Evolutionary conservation across 2,113 vertebrate species (phyloP).

Genomic region (Sapajus apella): DNA sequence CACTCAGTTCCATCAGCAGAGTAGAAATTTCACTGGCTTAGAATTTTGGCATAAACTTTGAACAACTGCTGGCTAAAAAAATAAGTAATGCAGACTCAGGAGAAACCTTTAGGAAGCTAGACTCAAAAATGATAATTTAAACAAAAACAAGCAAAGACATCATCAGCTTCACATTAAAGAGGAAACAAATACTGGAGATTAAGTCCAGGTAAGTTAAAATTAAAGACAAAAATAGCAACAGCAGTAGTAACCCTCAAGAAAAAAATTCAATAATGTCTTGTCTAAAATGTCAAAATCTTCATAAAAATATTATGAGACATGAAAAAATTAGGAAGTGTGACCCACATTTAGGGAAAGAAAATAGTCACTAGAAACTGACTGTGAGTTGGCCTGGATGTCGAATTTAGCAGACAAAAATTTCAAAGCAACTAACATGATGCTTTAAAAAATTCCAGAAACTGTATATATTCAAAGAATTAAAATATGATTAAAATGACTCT

Average conservation of each 20-base stretch:
- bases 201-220: not conserved
- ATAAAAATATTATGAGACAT: not conserved
- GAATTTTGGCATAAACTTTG: not conserved
- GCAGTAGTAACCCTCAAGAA: not conserved
- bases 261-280: not conserved
- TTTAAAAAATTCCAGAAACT: not conserved
- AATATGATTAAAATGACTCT: not conserved
- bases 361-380: not conserved
- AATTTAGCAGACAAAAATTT: not conserved
- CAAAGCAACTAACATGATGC: not conserved
- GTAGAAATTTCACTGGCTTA: rapidly evolving
- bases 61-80: not conserved
- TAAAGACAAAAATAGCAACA: not conserved
- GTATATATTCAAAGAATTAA: not conserved
- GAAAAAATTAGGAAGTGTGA: not conserved
- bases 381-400: not conserved
- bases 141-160: not conserved
- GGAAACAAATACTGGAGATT: not conserved
- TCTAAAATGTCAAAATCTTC: not conserved
- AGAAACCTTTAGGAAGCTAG: not conserved
- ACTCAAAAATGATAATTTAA: not conserved
- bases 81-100: not conserved
- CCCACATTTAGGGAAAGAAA: not conserved
- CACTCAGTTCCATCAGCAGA: not conserved
- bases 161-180: not conserved